Conservation (phyloP, 2,888 invertebrate species). For the Luffia ferchaultella region DNA sequence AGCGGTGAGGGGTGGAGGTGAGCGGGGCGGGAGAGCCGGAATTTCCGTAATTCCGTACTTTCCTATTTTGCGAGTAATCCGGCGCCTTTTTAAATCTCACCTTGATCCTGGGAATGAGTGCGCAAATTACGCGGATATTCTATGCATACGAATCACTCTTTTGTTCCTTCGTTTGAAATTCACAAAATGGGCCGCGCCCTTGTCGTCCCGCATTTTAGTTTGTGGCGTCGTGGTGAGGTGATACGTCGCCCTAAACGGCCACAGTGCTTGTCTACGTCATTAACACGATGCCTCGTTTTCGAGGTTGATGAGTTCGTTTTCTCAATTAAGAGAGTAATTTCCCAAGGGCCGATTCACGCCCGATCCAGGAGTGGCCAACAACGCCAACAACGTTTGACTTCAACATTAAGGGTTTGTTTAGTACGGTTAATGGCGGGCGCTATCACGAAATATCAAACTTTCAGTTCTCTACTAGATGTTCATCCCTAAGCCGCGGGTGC, state of each 20-base stretch:
- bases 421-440: too few species aligned
- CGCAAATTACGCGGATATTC: conserved; percentile 40
- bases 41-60: conserved; percentile 19
- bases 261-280: background rate
- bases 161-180: conserved; percentile 18
- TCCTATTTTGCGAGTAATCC: conserved; percentile 15
- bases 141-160: conserved; percentile 39
- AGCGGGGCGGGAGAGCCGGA: conserved; percentile 5
- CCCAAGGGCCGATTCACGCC: background rate
- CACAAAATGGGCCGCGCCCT: conserved; percentile 8
- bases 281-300: background rate
- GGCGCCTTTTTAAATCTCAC: conserved; percentile 32
- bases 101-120: conserved; percentile 40
- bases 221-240: too few species aligned
- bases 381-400: too few species aligned
- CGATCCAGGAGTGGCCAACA: too few species aligned
- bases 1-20: conserved; percentile 35
- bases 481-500: too few species aligned
- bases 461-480: too few species aligned
- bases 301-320: background rate
- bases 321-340: background rate
- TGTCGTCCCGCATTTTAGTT: background rate
- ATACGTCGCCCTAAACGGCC: background rate
- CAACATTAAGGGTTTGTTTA: too few species aligned
- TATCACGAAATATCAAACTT: too few species aligned